phyloP scores from a whole-genome alignment of 2,113 vertebrate genomes.

The Oxyruncus cristatus region DNA sequence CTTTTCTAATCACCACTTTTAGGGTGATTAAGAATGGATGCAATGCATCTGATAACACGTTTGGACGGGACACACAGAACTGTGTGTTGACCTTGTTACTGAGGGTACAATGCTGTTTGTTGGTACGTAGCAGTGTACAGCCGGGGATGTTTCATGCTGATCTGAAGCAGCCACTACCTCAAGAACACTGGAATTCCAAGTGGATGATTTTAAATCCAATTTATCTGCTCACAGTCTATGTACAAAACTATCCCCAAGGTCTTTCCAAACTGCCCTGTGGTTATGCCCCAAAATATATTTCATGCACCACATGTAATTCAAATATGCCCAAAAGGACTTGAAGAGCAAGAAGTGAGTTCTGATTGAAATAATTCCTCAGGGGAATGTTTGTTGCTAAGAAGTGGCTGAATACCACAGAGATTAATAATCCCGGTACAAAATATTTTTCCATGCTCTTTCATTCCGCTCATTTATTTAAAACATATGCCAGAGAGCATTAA shows the following conservation, averaged over 20 bases:
- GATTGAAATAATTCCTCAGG: constrained; percentile 30
- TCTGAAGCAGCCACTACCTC: neutral
- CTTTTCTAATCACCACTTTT: neutral
- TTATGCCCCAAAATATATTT: constrained; percentile 41
- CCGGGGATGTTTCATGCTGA: neutral
- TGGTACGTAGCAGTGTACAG: neutral
- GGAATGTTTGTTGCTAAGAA: constrained; percentile 36
- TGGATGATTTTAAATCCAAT: constrained; percentile 35
- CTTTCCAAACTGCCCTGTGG: constrained; percentile 1
- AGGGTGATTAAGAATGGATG: neutral
- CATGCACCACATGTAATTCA: constrained; percentile 4
- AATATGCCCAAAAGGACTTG: neutral
- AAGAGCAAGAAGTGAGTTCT: constrained; percentile 12
- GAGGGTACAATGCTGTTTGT: neutral
- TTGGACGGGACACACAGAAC: neutral
- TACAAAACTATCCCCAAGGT: constrained; percentile 24
- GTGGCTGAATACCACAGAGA: constrained; percentile 25
- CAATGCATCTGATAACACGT: fast-evolving
- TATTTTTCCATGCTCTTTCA: constrained; percentile 42
- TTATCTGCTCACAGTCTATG: constrained; percentile 23
- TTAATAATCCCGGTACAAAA: constrained; percentile 49
- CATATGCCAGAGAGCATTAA: constrained; percentile 32
- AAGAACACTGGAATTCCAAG: constrained; percentile 25
- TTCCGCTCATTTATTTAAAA: constrained; percentile 29
- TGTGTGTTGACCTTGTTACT: neutral